Base-by-base conservation (phyloP, 2,888 invertebrate species). In the Terebella lapidaria region DNA sequence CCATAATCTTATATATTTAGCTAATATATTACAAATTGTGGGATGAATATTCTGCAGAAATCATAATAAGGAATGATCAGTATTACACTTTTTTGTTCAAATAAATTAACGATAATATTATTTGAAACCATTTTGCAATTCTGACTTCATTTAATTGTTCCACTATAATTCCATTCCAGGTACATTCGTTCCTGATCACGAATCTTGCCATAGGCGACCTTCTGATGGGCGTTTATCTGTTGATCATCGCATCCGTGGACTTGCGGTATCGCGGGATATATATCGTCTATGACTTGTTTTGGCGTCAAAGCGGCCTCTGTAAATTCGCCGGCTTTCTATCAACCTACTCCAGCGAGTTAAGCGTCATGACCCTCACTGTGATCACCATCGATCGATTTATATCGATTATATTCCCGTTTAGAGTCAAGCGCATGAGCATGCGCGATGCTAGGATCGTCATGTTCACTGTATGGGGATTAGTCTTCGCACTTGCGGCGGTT, bases 181-280 rank as follows among this genome's bases (percentile, higher is more conserved):
- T 83, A 2, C 83, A 84, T 70, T 83, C 77, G 0, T 74, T 78
- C 64, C 69, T 78, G 26, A 78, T 78, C 56, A 76, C 74, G 15
- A 76, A 78, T 59, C 67, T 78, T 27, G 77, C 76, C 2, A 59
- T 78, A 18, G 75, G 74, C 1, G 77, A 78, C 61, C 70, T 77
- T 59, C 68, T 78, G 57, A 78, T 78, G 76, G 77, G 77, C 1
- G 68, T 74, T 2, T 78, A 78, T 68, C 66, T 78, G 47, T 53
- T 78, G 59, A 73, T 77, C 45, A 75, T 78, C 22, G 78, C 78
- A 22, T 66, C 70, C n/a, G 76, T 75, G 3, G 78, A 78, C 66
- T 64, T 72, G 3, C 69, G 73, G 61, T 77, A 82, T 70, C 74
- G 83, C 20, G 83, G 83, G 1, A 79, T 80, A 29, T 83, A 83